Evolutionary conservation across 2,888 invertebrate species (phyloP).

Genomic region (Cheilosia impressa): DNA sequence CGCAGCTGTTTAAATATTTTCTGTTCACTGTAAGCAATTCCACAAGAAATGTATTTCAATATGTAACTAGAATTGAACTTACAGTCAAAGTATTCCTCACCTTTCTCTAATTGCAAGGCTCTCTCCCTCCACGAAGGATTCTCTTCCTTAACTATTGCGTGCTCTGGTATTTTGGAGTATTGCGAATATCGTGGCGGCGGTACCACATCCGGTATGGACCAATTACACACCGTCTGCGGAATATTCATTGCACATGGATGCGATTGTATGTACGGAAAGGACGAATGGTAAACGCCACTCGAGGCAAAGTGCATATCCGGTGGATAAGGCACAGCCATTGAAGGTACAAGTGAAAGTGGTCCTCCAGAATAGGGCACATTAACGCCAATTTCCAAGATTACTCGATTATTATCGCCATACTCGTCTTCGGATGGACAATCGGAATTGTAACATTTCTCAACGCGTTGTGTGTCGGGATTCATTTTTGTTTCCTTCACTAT

Average conservation of each 20-base stretch:
- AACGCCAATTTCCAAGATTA: constrained; percentile 66
- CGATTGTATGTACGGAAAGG: constrained; percentile 65
- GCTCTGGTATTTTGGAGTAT: constrained; percentile 76
- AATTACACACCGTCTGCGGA: constrained; percentile 81
- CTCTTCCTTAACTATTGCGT: constrained; percentile 79
- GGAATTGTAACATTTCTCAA: constrained; percentile 48
- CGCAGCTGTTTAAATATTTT: no score
- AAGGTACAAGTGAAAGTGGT: constrained; percentile 39
- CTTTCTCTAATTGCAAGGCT: constrained; percentile 87
- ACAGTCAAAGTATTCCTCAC: constrained; percentile 79
- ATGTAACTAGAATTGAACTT: background rate
- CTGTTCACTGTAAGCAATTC: no score
- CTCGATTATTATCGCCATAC: constrained; percentile 52
- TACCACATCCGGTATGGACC: constrained; percentile 79
- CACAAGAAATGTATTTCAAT: no score
- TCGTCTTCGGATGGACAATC: constrained; percentile 63
- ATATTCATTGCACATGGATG: constrained; percentile 77
- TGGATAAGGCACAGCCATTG: constrained; percentile 41
- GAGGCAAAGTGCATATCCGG: constrained; percentile 53
- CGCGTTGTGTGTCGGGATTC: constrained; percentile 50
- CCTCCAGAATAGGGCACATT: constrained; percentile 38
- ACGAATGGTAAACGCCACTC: constrained; percentile 31
- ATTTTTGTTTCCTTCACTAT: constrained; percentile 9
- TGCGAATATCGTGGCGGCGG: constrained; percentile 77
- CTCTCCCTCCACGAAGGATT: constrained; percentile 86